Evolutionary conservation across 2,797 vertebrate genomes (phyloP).

Genomic region (Lithobates sylvaticus): DNA sequence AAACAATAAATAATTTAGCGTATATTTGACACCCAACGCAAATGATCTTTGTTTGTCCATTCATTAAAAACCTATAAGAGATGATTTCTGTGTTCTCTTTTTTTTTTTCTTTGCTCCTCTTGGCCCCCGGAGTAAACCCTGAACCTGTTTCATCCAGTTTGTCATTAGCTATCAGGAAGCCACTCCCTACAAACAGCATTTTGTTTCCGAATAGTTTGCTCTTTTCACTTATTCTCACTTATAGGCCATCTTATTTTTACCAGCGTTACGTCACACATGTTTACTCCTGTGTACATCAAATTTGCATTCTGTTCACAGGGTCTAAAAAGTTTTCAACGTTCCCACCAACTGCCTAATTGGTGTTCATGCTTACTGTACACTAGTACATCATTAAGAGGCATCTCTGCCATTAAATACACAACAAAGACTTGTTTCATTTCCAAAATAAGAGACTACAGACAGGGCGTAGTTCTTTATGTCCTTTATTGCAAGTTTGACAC

Average conservation of each 20-base stretch:
- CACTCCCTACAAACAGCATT: slow-evolving; percentile 1
- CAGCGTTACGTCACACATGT: background rate
- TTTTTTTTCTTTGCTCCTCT: no score
- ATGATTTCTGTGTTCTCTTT: no score
- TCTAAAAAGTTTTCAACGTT: slow-evolving; percentile 89
- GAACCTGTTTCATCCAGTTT: background rate
- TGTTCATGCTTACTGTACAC: slow-evolving; percentile 93
- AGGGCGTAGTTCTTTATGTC: no score
- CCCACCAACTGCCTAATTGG: slow-evolving; percentile 86
- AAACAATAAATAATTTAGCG: no score
- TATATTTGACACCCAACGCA: no score
- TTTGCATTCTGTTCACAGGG: slow-evolving; percentile 70
- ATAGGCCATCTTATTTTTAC: background rate
- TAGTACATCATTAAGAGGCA: slow-evolving; percentile 76
- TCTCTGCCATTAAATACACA: background rate
- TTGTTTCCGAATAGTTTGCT: background rate
- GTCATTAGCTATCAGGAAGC: slow-evolving; percentile 23
- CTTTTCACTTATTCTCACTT: slow-evolving; percentile 10
- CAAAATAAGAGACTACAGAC: background rate
- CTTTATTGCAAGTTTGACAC: no score
- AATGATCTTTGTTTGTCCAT: no score
- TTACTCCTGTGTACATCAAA: background rate
- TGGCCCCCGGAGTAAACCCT: background rate
- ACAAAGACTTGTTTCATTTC: background rate
- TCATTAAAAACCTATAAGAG: no score